Conservation (phyloP, 2,888 invertebrate species). For the Melikaiella ostensackeni region DNA sequence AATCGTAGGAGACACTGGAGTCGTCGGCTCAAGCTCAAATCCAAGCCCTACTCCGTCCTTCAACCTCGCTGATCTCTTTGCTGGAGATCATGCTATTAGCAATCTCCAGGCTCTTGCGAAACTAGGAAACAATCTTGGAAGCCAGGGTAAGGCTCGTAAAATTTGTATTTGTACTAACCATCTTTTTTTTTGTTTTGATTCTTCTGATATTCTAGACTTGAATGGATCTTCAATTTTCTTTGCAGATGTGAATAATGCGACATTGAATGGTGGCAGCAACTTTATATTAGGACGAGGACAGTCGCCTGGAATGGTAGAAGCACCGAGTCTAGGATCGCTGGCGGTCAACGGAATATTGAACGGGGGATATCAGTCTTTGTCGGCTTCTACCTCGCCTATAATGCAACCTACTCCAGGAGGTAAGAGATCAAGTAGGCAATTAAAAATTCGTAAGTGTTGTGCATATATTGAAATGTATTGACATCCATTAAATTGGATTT, state of each 20-base stretch:
- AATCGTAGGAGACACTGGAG: constrained; percentile 69
- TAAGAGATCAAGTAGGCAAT: constrained; percentile 6
- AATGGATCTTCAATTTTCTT: constrained; percentile 41
- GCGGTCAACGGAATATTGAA: constrained; percentile 76
- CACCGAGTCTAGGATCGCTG: constrained; percentile 70
- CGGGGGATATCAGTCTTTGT: constrained; percentile 78
- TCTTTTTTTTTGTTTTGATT: background rate
- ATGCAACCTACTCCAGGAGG: constrained; percentile 76
- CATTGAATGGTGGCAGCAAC: constrained; percentile 78
- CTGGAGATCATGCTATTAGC: constrained; percentile 89
- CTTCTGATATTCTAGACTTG: background rate
- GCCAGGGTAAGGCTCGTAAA: constrained; percentile 73
- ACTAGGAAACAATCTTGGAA: constrained; percentile 82
- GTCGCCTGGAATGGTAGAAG: constrained; percentile 81
- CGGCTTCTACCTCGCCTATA: constrained; percentile 82
- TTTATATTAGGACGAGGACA: constrained; percentile 80
- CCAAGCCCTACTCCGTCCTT: constrained; percentile 83
- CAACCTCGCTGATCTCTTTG: constrained; percentile 87
- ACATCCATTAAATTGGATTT: background rate
- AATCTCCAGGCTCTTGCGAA: constrained; percentile 94
- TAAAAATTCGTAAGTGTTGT: background rate
- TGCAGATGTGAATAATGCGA: constrained; percentile 77
- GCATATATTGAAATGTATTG: background rate
- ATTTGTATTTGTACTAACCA: no score
- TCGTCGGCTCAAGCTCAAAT: constrained; percentile 76